These are phyloP conservation scores for Drosophila pruinosa DNA, from an alignment of 1,140 invertebrate species.

Conservation along the genomic window DNA sequence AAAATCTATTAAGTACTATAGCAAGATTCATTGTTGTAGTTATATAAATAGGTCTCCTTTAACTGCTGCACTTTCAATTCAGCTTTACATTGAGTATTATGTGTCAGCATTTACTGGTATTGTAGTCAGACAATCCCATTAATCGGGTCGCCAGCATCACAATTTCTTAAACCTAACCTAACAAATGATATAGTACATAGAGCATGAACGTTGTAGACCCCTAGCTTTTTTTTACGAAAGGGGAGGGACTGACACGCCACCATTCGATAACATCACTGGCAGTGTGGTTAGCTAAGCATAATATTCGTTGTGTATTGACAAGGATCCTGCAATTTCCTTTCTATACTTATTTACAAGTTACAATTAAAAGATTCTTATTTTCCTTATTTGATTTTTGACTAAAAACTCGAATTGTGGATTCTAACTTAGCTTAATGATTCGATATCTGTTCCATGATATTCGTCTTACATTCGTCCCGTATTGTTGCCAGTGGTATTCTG, in stretches of 20 bases:
- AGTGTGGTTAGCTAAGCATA: constrained; percentile 82
- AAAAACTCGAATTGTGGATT: constrained; percentile 56
- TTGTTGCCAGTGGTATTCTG: constrained; percentile 70
- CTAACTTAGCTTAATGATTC: constrained; percentile 47
- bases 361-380: constrained; percentile 25
- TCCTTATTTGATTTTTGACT: constrained; percentile 42
- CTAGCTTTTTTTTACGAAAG: not conserved
- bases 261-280: constrained; percentile 61
- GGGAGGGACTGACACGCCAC: constrained; percentile 29
- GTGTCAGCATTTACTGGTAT: constrained; percentile 77
- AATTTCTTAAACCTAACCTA: constrained; percentile 69
- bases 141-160: constrained; percentile 35
- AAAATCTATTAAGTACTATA: constrained; percentile 39
- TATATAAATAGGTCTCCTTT: constrained; percentile 57
- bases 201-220: constrained; percentile 52
- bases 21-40: constrained; percentile 38
- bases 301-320: constrained; percentile 75
- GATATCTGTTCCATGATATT: not conserved
- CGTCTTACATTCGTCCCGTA: constrained; percentile 68
- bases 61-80: constrained; percentile 48
- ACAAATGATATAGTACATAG: constrained; percentile 70
- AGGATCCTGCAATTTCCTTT: constrained; percentile 47
- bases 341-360: constrained; percentile 49
- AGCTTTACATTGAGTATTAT: constrained; percentile 71
- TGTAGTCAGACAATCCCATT: constrained; percentile 32